These are phyloP conservation scores for Asarcornis scutulata DNA, from an alignment of 2,113 vertebrate genomes.

Conservation along the genomic window DNA sequence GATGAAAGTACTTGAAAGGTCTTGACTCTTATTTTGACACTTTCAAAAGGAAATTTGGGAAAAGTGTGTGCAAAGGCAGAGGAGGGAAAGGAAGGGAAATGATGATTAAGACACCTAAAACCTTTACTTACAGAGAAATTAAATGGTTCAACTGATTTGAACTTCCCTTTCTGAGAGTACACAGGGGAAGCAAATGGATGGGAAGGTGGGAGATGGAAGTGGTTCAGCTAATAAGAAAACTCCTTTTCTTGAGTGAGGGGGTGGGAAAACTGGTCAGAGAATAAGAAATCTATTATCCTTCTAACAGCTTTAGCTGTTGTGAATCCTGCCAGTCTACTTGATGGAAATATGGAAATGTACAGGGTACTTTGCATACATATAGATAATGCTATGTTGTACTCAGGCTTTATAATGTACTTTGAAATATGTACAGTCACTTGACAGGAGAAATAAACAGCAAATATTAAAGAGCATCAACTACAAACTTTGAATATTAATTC, in stretches of 20 bases:
- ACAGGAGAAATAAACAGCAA: background rate
- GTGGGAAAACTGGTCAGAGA: background rate
- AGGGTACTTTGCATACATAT: background rate
- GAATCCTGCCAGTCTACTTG: background rate
- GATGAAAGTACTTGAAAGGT: background rate
- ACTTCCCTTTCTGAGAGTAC: background rate
- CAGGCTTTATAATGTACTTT: background rate
- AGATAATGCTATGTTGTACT: background rate
- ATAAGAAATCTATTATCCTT: background rate
- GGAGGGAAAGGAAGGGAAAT: background rate
- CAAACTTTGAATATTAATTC: background rate
- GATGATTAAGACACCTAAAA: background rate
- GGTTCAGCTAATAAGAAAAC: background rate
- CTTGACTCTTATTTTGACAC: background rate
- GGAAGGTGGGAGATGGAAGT: background rate
- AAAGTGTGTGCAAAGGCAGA: background rate
- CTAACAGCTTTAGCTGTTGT: background rate
- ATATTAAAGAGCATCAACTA: background rate
- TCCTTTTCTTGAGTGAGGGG: background rate
- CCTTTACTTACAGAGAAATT: background rate
- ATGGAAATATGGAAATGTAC: background rate
- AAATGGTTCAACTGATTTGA: background rate
- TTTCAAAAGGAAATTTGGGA: background rate
- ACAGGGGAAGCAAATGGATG: background rate
- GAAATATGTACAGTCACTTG: background rate